These are phyloP conservation scores for Cathartes aura DNA, from an alignment of 2,113 vertebrate species.

Conservation along the genomic window DNA sequence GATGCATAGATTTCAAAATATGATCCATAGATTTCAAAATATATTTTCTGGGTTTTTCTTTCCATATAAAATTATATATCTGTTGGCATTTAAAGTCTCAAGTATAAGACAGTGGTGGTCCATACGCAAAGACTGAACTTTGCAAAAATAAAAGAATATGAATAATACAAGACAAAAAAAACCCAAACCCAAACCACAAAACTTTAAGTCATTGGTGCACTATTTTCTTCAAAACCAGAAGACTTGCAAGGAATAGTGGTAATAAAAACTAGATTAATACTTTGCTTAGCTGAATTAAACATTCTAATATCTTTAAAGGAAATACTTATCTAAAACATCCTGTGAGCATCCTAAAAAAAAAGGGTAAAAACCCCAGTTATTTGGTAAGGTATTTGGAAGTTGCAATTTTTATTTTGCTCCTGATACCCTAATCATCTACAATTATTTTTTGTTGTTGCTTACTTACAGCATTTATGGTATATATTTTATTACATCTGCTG, in stretches of 20 bases:
- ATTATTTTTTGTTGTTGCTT: slow-evolving; percentile 10
- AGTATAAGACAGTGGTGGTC: not conserved
- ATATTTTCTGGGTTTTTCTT: not conserved
- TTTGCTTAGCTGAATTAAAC: slow-evolving; percentile 61
- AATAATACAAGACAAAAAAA: not conserved
- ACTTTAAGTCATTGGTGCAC: slow-evolving; percentile 1
- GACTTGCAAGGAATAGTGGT: slow-evolving; percentile 25
- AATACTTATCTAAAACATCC: slow-evolving; percentile 61
- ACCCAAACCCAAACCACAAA: not conserved
- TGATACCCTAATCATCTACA: slow-evolving; percentile 10
- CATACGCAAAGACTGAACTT: not conserved
- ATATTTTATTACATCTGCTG: not conserved
- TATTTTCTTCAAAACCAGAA: slow-evolving; percentile 20
- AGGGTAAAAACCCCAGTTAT: not conserved
- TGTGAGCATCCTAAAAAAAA: slow-evolving; percentile 48
- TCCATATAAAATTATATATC: not conserved
- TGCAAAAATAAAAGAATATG: not conserved
- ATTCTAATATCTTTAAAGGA: slow-evolving; percentile 49
- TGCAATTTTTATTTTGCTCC: slow-evolving; percentile 33
- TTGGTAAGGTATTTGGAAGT: slow-evolving; percentile 47
- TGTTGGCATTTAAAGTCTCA: not conserved
- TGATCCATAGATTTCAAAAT: not conserved
- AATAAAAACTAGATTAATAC: slow-evolving; percentile 57
- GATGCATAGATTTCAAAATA: not conserved
- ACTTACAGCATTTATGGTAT: not conserved